phyloP scores from a whole-genome alignment of 2,797 vertebrate genomes.

The Tauraco hartlaubi region DNA sequence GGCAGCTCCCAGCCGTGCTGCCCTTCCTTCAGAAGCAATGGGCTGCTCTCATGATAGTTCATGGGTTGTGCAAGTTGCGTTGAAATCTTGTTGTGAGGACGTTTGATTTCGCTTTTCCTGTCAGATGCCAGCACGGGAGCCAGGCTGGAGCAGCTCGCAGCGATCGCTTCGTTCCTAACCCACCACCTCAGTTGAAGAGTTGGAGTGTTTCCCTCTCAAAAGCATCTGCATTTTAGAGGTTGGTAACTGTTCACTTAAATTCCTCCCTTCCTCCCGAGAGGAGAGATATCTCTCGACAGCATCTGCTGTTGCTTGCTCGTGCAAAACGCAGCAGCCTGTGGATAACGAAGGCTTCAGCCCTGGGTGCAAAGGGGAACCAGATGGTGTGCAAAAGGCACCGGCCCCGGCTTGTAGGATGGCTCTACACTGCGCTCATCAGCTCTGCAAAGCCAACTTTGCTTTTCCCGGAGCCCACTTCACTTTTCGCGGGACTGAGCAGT shows the following conservation, averaged over 20 bases:
- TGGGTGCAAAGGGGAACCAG: background rate
- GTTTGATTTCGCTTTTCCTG: background rate
- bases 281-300: background rate
- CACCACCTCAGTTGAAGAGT: fast-evolving
- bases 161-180: fast-evolving
- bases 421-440: fast-evolving
- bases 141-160: background rate
- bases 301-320: background rate
- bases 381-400: background rate
- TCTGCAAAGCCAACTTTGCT: background rate
- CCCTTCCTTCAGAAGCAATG: background rate
- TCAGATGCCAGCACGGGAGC: fast-evolving
- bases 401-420: background rate
- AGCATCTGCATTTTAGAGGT: background rate
- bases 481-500: background rate
- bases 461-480: background rate
- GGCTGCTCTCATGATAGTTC: background rate
- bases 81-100: background rate
- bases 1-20: background rate
- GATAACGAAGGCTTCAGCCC: background rate
- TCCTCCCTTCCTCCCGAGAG: background rate
- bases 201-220: background rate
- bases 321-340: background rate
- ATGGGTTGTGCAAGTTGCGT: background rate
- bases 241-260: background rate